These are phyloP conservation scores for Eurystomus gularis DNA, from an alignment of 2,113 vertebrate genomes.

Conservation along the genomic window DNA sequence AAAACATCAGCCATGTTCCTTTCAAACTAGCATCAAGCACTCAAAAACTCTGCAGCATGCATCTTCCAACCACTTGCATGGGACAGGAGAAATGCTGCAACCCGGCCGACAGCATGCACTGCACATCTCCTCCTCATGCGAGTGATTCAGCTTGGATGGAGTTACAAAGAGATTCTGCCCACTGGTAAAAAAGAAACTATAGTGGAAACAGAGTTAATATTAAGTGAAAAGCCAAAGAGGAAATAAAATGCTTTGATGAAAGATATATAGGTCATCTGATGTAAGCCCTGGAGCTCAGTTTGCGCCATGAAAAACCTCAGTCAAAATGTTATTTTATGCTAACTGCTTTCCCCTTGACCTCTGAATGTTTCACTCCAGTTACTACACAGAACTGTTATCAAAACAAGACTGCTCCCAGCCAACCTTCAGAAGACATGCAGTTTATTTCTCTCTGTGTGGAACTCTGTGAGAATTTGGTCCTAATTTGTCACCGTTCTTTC, in stretches of 20 bases:
- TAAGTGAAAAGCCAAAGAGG: slow-evolving; percentile 35
- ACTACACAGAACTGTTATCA: neutral
- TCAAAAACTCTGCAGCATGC: neutral
- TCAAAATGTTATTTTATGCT: slow-evolving; percentile 10
- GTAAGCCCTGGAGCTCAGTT: neutral
- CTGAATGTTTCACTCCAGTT: slow-evolving; percentile 11
- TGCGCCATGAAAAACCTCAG: neutral
- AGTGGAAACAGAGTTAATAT: slow-evolving; percentile 35
- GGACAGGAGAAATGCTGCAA: neutral
- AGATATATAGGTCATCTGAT: slow-evolving; percentile 47
- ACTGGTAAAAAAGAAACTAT: neutral
- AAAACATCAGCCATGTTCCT: neutral
- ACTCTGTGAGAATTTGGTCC: neutral
- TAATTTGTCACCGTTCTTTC: neutral
- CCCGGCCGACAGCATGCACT: neutral
- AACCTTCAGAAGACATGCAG: neutral
- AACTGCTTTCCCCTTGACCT: slow-evolving; percentile 33
- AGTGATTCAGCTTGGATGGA: neutral
- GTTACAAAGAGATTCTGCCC: neutral
- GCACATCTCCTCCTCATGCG: neutral
- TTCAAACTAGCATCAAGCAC: neutral
- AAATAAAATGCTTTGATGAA: slow-evolving; percentile 45
- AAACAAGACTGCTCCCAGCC: neutral
- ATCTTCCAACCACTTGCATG: neutral
- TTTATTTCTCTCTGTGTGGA: neutral